phyloP scores from a whole-genome alignment of 2,113 vertebrate genomes.

The Brienomyrus brachyistius region DNA sequence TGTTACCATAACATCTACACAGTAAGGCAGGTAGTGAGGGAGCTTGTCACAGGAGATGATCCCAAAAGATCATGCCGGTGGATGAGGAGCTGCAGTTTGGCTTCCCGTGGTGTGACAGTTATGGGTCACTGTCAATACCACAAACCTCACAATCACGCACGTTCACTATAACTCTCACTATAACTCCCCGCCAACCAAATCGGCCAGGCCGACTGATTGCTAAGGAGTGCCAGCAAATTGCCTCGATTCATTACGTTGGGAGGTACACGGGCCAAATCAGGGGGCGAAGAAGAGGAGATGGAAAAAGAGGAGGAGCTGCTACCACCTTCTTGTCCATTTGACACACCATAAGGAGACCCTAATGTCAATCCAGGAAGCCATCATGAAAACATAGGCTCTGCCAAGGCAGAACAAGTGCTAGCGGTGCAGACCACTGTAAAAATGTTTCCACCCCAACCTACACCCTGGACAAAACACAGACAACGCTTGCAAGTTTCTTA shows the following conservation, averaged over 20 bases:
- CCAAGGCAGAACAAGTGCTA: constrained; percentile 46
- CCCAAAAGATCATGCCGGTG: constrained; percentile 76
- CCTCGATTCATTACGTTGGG: neutral
- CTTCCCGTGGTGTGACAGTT: constrained; percentile 54
- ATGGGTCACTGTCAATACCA: neutral
- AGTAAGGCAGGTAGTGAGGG: neutral
- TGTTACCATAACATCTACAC: neutral
- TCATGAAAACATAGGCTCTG: constrained; percentile 72
- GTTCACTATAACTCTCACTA: neutral
- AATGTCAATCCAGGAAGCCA: constrained; percentile 82
- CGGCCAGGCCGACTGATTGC: neutral
- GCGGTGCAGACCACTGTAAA: neutral
- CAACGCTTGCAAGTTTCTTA: too few species aligned
- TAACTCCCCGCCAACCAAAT: neutral
- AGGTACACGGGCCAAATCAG: too few species aligned
- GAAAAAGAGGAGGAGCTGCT: neutral
- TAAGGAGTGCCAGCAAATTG: neutral
- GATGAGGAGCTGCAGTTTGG: constrained; percentile 69
- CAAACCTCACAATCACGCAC: neutral
- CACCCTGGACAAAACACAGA: too few species aligned
- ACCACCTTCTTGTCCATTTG: constrained; percentile 67
- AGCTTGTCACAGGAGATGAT: constrained; percentile 71
- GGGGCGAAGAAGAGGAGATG: neutral
- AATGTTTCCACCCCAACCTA: too few species aligned
- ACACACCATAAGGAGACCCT: constrained; percentile 75